phyloP scores from a whole-genome alignment of 2,888 invertebrate species.

The Zaprionus lineosus region DNA sequence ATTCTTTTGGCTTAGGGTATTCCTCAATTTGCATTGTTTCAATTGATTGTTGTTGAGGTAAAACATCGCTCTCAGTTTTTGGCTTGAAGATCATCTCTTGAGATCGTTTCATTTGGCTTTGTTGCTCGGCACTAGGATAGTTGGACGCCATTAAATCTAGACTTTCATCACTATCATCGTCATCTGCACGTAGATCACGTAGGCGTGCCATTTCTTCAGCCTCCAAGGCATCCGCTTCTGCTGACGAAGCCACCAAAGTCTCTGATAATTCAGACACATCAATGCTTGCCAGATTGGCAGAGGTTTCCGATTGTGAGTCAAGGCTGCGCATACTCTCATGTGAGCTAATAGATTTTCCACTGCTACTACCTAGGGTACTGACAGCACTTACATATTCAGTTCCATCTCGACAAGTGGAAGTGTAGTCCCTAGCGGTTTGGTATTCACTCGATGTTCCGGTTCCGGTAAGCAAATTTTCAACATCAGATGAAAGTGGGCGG shows the following conservation, averaged over 20 bases:
- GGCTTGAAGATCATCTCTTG: slow-evolving; percentile 95
- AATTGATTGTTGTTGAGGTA: slow-evolving; percentile 76
- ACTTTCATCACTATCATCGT: slow-evolving; percentile 84
- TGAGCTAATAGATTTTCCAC: slow-evolving; percentile 86
- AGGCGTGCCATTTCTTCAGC: slow-evolving; percentile 84
- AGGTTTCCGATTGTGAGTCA: slow-evolving; percentile 90
- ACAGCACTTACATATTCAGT: slow-evolving; percentile 94
- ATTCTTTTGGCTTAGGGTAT: slow-evolving; percentile 67
- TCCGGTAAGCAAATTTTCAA: slow-evolving; percentile 89
- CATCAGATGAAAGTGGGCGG: slow-evolving; percentile 93
- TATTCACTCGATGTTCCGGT: slow-evolving; percentile 88
- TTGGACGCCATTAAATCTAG: slow-evolving; percentile 69
- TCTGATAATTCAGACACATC: slow-evolving; percentile 96
- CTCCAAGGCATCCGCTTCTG: slow-evolving; percentile 85
- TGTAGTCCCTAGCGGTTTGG: slow-evolving; percentile 91
- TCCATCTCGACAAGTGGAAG: slow-evolving; percentile 90
- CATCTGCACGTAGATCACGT: slow-evolving; percentile 85
- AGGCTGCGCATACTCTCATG: slow-evolving; percentile 95
- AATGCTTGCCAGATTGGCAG: slow-evolving; percentile 93
- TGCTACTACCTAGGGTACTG: slow-evolving; percentile 86
- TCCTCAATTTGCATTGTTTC: slow-evolving; percentile 57
- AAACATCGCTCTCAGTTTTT: slow-evolving; percentile 82
- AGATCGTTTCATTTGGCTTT: slow-evolving; percentile 92
- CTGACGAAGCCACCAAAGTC: slow-evolving; percentile 94
- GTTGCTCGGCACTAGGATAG: slow-evolving; percentile 79